Evolutionary conservation across 2,113 vertebrate genomes (phyloP), one percentile per base, ranked within the genome.

Genomic region (Antigone vipio): DNA sequence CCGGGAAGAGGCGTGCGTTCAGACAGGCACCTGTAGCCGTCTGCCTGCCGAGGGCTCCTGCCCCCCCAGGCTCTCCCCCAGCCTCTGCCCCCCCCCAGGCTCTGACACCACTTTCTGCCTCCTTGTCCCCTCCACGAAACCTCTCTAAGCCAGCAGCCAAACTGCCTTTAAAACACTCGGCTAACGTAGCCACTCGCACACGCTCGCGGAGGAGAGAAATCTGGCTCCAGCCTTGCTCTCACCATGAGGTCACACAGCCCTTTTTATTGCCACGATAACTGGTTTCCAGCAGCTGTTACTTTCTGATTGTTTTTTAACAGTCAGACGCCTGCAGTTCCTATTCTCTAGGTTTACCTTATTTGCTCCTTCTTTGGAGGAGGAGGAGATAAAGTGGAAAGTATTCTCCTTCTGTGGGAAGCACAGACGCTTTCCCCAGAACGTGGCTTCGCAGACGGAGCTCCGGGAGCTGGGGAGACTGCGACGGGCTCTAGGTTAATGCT

Each of bases 401-500:
- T 22, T 12, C 18, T 15, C 1, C 2, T 62, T 13, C 0, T 3
- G 7, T 0, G 18, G 79, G 53, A 66, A 60, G 53, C 15, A 42
- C 60, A 44, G 53, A 40, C 47, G 35, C 34, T 55, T 63, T 79
- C 32, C 68, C 59, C 27, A 2, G n/a, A 20, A 9, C 15, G 2
- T 2, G 6, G 52, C 71, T 63, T 58, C 47, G 3, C 47, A 40
- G 47, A 0, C 30, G 0, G 52, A 68, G 76, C 63, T 17, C 58
- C 0, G 2, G 38, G 89, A 77, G 89, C 63, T 0, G 6, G 76
- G 62, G 26, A 26, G 78, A 7, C 82, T 5, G 64, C 1, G 64
- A 5, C 52, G 84, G 93, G 97, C 93, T 96, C 82, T 97, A 52
- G 97, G 96, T 97, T 97, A 97, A 96, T 83, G 93, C 85, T 94